Base-by-base conservation (phyloP, 53 echinoderm and acorn worm species). In the Hippasteria phrygiana region DNA sequence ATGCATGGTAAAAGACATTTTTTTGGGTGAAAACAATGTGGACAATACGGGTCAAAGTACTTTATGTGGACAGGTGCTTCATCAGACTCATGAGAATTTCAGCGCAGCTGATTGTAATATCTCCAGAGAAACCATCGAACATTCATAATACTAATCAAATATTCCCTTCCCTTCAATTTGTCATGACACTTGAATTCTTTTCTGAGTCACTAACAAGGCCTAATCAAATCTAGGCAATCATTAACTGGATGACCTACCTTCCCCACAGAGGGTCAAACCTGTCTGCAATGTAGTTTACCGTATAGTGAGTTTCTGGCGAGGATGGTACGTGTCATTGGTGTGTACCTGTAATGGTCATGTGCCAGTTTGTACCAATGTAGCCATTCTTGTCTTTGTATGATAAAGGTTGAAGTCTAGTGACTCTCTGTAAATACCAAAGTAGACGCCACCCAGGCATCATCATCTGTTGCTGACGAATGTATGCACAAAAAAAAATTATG, bases 221-320 rank as follows among this genome's bases (percentile, higher is more conserved):
- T n/a, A 38, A 41, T 71, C 64, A 29, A 13, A 40, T 11, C 41
- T 71, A 3, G 71, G 18, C 38, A 71, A 71, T 71, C 41, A 71
- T 71, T 71, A 39, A 71, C 71, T 39, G 71, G 28, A 71, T 71
- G 71, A 71, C 71, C 71, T 40, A 71, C 39, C 71, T 71, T 71
- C 40, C 18, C 20, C 3, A 6, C 40, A 3, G 39, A 38, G 71
- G 71, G 71, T 39, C 40, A 71, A 14, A 62, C 5, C 14, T 48
- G 14, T 48, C 48, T 48, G 8, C 14, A 48, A 10, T 48, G 8
- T 48, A 10, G 14, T 48, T 48, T 48, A 48, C 14, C 14, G 48
- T 48, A 14, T 14, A 48, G 48, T 48, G 48, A 14, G 8, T 48
- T 48, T 48, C 14, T 10, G 14, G 48, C 8, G 48, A 48, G 48